Evolutionary conservation across 2,797 vertebrate species (phyloP).

Genomic region (Bryconaethiops microstoma): DNA sequence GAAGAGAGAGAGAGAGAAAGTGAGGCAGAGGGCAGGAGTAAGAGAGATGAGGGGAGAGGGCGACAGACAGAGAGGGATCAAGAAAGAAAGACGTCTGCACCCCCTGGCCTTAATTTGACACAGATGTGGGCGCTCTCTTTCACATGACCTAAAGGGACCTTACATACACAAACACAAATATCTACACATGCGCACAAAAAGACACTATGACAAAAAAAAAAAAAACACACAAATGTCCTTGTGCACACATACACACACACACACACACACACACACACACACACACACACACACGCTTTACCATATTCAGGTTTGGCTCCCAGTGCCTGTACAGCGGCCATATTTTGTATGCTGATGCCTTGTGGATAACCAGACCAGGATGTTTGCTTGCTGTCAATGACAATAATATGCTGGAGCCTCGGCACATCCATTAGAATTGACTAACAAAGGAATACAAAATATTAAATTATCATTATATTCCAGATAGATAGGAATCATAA

Average conservation of each 20-base stretch:
- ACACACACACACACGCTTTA: slow-evolving; percentile 57
- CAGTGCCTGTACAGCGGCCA: slow-evolving; percentile 88
- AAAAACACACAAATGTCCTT: not conserved
- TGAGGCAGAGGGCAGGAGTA: not conserved
- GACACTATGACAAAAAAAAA: slow-evolving; percentile 12
- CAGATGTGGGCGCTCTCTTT: slow-evolving; percentile 78
- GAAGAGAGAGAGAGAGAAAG: slow-evolving; percentile 12
- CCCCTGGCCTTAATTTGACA: slow-evolving; percentile 69
- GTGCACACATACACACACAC: not conserved
- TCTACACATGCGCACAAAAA: slow-evolving; percentile 27
- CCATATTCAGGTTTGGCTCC: slow-evolving; percentile 79
- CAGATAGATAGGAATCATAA: too few species aligned
- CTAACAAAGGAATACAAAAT: slow-evolving; percentile 66
- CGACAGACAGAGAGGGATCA: not conserved
- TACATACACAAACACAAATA: slow-evolving; percentile 35
- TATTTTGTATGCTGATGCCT: slow-evolving; percentile 87
- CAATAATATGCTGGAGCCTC: slow-evolving; percentile 85
- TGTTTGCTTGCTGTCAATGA: slow-evolving; percentile 84
- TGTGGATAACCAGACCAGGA: slow-evolving; percentile 81
- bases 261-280: not conserved
- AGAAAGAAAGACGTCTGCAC: slow-evolving; percentile 4
- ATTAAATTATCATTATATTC: too few species aligned
- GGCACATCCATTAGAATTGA: slow-evolving; percentile 86
- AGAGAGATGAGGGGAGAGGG: not conserved
- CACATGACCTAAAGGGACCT: slow-evolving; percentile 76